Conservation (phyloP, 2,797 vertebrate genomes). For the Aselliscus stoliczkanus region DNA sequence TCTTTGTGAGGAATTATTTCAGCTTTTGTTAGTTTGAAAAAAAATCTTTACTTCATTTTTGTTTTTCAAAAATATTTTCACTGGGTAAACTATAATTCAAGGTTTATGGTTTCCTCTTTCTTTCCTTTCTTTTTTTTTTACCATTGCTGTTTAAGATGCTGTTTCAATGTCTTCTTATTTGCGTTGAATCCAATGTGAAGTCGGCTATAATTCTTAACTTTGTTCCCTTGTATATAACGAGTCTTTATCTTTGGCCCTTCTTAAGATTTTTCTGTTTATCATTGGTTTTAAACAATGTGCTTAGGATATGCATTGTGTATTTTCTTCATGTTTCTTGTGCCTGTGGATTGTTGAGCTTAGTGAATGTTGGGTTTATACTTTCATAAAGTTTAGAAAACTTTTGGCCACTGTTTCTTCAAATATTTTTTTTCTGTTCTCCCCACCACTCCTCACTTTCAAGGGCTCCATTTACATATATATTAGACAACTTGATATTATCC, state of each 20-base stretch:
- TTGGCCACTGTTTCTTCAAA: not conserved
- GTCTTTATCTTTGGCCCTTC: not conserved
- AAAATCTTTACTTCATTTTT: not conserved
- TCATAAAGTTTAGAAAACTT: not conserved
- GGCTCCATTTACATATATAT: not conserved
- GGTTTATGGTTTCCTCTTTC: not conserved
- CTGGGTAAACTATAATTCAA: not conserved
- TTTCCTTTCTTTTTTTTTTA: not conserved
- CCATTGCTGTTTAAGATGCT: not conserved
- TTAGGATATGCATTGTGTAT: not conserved
- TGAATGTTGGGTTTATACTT: not conserved
- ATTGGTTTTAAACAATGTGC: not conserved
- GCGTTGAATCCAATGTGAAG: not conserved
- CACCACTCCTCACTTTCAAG: not conserved
- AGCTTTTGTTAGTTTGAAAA: not conserved
- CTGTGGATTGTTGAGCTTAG: not conserved
- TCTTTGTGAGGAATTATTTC: not conserved
- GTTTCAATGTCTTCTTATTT: not conserved
- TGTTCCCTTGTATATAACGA: not conserved
- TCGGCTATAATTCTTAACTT: conserved; percentile 11
- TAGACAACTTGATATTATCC: not conserved
- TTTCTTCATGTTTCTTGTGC: not conserved
- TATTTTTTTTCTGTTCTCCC: not conserved
- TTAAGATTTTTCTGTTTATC: not conserved
- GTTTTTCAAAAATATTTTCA: not conserved